Percentiles rank a stretch among this genome's conserved stretches.
Conservation (phyloP, 2,888 invertebrate species). For the Acheta domesticus region DNA sequence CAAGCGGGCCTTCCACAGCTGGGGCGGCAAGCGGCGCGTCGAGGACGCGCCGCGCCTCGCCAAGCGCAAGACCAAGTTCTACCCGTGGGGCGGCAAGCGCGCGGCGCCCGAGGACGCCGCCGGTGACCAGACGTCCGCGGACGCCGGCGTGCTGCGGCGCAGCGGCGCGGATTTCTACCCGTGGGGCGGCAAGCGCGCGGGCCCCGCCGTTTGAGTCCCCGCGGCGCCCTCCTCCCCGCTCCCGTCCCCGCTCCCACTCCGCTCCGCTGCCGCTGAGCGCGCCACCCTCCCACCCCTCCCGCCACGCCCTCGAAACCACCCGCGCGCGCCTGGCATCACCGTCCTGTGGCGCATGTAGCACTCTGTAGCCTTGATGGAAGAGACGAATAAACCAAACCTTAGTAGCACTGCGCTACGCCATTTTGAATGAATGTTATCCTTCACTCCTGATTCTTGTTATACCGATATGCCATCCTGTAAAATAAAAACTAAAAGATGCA, state of each 20-base stretch:
- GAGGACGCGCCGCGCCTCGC: neutral
- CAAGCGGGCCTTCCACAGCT: neutral
- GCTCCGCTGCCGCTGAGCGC: neutral
- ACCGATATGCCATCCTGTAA: no score
- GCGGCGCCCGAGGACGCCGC: neutral
- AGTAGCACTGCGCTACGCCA: slow-evolving; percentile 1
- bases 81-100: slow-evolving; percentile 7
- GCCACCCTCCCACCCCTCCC: neutral
- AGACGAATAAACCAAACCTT: neutral
- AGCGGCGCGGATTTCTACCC: neutral
- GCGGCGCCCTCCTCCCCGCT: neutral
- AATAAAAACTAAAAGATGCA: no score
- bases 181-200: neutral
- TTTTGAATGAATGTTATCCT: slow-evolving; percentile 1
- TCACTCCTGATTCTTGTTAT: neutral
- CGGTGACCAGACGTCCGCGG: neutral
- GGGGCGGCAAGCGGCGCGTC: neutral
- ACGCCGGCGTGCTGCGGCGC: neutral
- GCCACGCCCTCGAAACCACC: neutral
- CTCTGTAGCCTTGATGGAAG: neutral
- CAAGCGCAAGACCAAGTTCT: slow-evolving; percentile 1
- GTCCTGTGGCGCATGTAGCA: neutral
- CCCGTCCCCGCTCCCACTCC: neutral
- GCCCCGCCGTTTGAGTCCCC: neutral
- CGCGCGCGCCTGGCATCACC: neutral